Percentiles rank a stretch among this genome's conserved stretches.
Conservation (phyloP, 2,113 vertebrate genomes). For the Brevimyrus niger region DNA sequence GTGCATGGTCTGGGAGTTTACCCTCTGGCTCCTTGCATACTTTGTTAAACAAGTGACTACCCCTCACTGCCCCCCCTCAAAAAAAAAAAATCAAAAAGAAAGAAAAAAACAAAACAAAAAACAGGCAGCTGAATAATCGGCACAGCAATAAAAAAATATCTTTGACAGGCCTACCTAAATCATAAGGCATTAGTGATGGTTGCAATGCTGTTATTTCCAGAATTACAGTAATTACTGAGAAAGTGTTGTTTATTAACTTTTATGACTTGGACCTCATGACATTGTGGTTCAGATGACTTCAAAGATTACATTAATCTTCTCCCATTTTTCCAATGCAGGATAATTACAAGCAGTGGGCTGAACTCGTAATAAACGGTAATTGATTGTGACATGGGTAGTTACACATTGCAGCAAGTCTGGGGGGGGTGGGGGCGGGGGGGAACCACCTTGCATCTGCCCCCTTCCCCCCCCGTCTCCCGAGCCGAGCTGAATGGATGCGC, state of each 20-base stretch:
- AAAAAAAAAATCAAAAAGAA: background rate
- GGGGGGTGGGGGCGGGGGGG: background rate
- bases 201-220: conserved; percentile 33
- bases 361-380: conserved; percentile 27
- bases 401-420: background rate
- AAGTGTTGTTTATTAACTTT: conserved; percentile 31
- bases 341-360: conserved; percentile 33
- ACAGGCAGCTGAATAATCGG: conserved; percentile 28
- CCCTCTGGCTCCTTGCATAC: background rate
- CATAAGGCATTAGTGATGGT: conserved; percentile 31
- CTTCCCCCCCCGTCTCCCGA: background rate
- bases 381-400: conserved; percentile 20
- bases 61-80: background rate
- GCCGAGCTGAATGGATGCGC: background rate
- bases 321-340: conserved; percentile 24
- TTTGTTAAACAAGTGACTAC: background rate
- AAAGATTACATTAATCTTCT: conserved; percentile 28
- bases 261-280: conserved; percentile 29
- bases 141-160: conserved; percentile 20
- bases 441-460: background rate
- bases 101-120: background rate
- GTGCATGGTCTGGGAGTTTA: background rate
- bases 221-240: conserved; percentile 37
- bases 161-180: conserved; percentile 35
- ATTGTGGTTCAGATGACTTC: conserved; percentile 24